phyloP scores from a whole-genome alignment of 2,888 invertebrate genomes.

The Matsumyia berberina region DNA sequence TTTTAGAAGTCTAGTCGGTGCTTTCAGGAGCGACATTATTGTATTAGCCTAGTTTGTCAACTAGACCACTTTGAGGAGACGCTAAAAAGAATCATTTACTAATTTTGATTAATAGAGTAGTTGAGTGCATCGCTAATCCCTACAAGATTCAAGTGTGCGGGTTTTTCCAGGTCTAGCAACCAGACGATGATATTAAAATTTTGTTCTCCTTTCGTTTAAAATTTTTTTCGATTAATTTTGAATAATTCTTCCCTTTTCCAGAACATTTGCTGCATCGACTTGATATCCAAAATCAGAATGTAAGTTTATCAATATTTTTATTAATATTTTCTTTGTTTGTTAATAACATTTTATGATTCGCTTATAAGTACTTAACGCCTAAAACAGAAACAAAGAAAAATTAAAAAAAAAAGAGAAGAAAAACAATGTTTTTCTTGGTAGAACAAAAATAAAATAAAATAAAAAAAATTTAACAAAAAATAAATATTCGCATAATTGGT shows the following conservation, averaged over 20 bases:
- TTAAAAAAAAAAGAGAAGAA: conserved; percentile 25
- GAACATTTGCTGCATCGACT: conserved; percentile 54
- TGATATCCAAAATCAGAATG: conserved; percentile 63
- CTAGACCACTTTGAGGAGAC: too few species aligned
- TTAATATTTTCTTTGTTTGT: conserved; percentile 36
- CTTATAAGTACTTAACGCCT: conserved; percentile 65
- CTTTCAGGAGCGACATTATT: too few species aligned
- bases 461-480: conserved; percentile 25
- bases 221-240: background rate
- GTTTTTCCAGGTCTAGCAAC: too few species aligned
- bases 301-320: conserved; percentile 52
- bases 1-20: too few species aligned
- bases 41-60: too few species aligned
- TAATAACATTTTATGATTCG: conserved; percentile 9
- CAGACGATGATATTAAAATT: too few species aligned
- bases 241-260: conserved; percentile 42
- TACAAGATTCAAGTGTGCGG: too few species aligned
- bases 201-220: background rate
- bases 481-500: conserved; percentile 35
- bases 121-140: too few species aligned
- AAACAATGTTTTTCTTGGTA: conserved; percentile 9
- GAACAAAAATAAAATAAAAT: too few species aligned
- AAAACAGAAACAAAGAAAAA: conserved; percentile 15
- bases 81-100: too few species aligned
- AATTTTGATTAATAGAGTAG: too few species aligned